These are phyloP conservation scores for Luehdorfia chinensis DNA, from an alignment of 1,140 invertebrate genomes.

Conservation along the genomic window DNA sequence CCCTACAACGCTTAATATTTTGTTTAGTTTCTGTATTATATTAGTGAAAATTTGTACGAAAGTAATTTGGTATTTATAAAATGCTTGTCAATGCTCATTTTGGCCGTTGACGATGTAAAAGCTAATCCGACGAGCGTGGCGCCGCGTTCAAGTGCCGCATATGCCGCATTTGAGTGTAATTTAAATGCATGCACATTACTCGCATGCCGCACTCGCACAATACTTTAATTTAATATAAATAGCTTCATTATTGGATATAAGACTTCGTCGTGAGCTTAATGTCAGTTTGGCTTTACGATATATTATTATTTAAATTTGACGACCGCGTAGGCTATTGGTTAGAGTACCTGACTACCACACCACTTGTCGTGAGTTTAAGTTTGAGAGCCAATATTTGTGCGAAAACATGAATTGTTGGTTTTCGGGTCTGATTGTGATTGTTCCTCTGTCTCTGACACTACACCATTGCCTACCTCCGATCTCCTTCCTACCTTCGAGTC, in stretches of 20 bases:
- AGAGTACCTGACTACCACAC: no score
- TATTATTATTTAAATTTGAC: conserved; percentile 5
- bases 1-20: no score
- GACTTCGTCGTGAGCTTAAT: conserved; percentile 3
- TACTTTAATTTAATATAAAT: conserved; percentile 54
- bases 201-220: conserved; percentile 36
- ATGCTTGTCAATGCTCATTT: conserved; percentile 8
- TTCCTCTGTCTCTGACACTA: no score
- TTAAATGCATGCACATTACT: conserved; percentile 60
- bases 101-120: conserved; percentile 19
- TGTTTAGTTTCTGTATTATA: no score
- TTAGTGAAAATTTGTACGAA: no score
- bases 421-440: no score
- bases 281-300: conserved; percentile 9
- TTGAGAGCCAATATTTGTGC: no score
- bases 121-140: conserved; percentile 24
- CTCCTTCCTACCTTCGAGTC: no score
- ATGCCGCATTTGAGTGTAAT: conserved; percentile 54
- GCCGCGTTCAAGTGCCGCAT: conserved; percentile 26
- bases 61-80: conserved; percentile 10
- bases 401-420: no score
- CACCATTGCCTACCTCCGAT: no score
- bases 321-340: no score
- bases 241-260: conserved; percentile 18
- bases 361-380: no score